A percentile compares a stretch with the other conserved stretches of the same genome.
Evolutionary conservation across 1,140 invertebrate species (phyloP).

Genomic region (Diachasmimorpha longicaudata): DNA sequence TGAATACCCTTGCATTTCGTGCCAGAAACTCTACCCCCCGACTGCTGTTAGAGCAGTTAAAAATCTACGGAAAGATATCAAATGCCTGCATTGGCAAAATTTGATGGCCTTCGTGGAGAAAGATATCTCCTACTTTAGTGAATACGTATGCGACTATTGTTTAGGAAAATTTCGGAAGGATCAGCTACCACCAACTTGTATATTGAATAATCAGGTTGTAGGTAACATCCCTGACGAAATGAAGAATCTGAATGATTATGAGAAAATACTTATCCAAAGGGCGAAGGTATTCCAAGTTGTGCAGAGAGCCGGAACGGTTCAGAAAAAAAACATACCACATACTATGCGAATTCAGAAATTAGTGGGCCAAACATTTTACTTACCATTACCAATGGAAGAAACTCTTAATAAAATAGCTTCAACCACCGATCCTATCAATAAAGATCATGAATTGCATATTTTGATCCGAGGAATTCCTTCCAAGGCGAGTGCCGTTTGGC

Average conservation of each 20-base stretch:
- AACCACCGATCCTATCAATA: neutral
- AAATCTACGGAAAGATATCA: neutral
- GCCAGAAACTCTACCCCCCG: neutral
- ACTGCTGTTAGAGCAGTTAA: neutral
- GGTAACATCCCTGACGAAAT: neutral
- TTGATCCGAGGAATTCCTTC: neutral
- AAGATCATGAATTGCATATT: neutral
- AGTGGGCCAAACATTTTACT: neutral
- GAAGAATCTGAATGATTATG: neutral
- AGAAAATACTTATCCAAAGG: neutral
- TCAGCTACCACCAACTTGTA: neutral
- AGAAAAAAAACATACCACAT: conserved; percentile 1
- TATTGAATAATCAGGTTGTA: neutral
- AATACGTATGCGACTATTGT: neutral
- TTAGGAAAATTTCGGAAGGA: neutral
- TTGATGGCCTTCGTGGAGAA: neutral
- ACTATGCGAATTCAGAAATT: neutral
- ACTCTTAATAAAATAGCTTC: neutral
- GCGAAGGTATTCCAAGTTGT: conserved; percentile 1
- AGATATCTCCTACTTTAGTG: neutral
- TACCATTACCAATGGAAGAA: neutral
- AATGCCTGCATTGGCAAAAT: neutral
- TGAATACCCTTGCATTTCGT: neutral
- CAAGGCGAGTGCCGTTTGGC: neutral
- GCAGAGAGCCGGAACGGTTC: conserved; percentile 4